Evolutionary conservation across 2,113 vertebrate genomes (phyloP).

Genomic region (Ictalurus punctatus): DNA sequence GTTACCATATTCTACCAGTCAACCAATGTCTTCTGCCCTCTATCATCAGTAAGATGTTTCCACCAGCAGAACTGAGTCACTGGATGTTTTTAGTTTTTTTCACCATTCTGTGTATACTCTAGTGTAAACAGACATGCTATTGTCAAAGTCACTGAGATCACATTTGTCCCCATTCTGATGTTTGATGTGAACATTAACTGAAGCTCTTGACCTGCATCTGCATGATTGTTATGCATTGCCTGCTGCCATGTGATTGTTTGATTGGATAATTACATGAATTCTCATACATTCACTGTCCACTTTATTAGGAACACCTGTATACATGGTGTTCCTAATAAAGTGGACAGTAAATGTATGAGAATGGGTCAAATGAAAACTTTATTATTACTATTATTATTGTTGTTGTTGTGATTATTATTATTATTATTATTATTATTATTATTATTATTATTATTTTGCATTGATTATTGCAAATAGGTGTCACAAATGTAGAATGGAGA

Average conservation of each 20-base stretch:
- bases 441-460: neutral
- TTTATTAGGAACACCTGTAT: too few relatives aligned
- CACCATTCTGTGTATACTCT: neutral
- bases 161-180: neutral
- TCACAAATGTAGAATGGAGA: neutral
- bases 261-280: neutral
- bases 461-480: neutral
- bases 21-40: neutral
- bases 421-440: neutral
- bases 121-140: neutral
- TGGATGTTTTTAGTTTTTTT: neutral
- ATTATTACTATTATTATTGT: neutral
- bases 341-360: neutral
- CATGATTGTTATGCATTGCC: neutral
- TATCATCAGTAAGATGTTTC: neutral
- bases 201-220: neutral
- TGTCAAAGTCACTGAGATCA: neutral
- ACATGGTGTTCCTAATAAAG: neutral
- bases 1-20: neutral
- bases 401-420: too few relatives aligned
- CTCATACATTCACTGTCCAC: too few relatives aligned
- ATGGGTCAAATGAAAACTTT: neutral
- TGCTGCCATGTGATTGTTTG: neutral
- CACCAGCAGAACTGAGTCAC: neutral
- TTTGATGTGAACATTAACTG: neutral